Percentiles rank a stretch among this genome's conserved stretches.
Conservation (phyloP, 2,888 invertebrate species). For the Melinaea marsaeus region DNA sequence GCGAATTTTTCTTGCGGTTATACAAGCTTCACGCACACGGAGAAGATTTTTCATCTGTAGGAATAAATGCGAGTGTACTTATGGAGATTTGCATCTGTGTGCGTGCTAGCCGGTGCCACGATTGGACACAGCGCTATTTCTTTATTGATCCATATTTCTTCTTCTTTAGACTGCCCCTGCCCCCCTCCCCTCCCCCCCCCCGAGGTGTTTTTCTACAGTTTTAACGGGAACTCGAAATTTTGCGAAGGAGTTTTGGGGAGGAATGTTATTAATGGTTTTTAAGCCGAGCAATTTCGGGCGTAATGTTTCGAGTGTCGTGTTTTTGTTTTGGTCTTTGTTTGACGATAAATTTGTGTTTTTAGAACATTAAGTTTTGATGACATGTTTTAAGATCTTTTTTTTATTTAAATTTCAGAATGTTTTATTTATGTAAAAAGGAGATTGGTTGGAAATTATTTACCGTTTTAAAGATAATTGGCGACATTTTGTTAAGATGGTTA, state of each 20-base stretch:
- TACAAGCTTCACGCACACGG: conserved; percentile 40
- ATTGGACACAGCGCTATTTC: conserved; percentile 77
- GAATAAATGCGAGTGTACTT: conserved; percentile 39
- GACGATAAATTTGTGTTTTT: conserved; percentile 19
- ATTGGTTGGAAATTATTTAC: background rate
- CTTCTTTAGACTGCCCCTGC: conserved; percentile 70
- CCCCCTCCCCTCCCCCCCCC: conserved; percentile 36
- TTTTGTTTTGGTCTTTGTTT: conserved; percentile 45
- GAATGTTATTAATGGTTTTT: conserved; percentile 75
- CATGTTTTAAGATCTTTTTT: conserved; percentile 4
- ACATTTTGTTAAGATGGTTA: background rate
- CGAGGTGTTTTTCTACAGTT: conserved; percentile 75
- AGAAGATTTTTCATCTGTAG: conserved; percentile 43
- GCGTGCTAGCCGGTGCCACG: conserved; percentile 68
- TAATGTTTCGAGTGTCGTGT: conserved; percentile 52
- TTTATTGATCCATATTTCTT: conserved; percentile 80
- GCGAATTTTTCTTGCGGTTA: conserved; percentile 39
- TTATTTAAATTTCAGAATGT: conserved; percentile 3
- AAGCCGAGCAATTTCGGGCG: conserved; percentile 67
- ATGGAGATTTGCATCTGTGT: conserved; percentile 50
- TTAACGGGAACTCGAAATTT: conserved; percentile 69
- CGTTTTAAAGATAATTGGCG: background rate
- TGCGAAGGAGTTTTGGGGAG: conserved; percentile 54
- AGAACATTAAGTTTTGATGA: conserved; percentile 11
- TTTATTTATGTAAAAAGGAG: background rate